Conservation (phyloP, 2,888 invertebrate species). For the Schrankia costaestrigalis region DNA sequence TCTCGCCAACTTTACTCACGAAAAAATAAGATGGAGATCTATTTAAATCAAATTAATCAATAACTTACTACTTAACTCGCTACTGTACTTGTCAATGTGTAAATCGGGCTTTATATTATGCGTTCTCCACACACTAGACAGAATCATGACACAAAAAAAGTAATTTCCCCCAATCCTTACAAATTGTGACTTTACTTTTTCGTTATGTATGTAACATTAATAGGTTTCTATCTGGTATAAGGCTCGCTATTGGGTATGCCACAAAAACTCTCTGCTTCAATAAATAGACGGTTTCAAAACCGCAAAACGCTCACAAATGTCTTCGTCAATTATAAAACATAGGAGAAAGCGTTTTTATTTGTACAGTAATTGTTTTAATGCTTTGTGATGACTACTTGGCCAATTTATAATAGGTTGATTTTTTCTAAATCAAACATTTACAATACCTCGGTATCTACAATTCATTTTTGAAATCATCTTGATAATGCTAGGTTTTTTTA, state of each 20-base stretch:
- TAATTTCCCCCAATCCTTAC: conserved; percentile 20
- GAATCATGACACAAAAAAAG: conserved; percentile 17
- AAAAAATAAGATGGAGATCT: too few relatives aligned
- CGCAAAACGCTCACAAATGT: conserved; percentile 32
- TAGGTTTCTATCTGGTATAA: conserved; percentile 32
- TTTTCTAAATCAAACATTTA: too few relatives aligned
- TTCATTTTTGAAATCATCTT: too few relatives aligned
- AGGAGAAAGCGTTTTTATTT: conserved; percentile 11
- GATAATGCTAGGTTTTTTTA: too few relatives aligned
- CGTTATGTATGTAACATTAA: conserved; percentile 26
- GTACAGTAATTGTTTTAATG: background rate
- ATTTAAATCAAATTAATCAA: too few relatives aligned
- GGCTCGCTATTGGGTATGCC: conserved; percentile 25
- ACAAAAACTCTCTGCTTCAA: conserved; percentile 35
- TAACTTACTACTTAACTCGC: too few relatives aligned
- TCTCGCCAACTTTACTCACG: too few relatives aligned
- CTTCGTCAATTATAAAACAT: conserved; percentile 10
- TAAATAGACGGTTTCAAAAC: conserved; percentile 38
- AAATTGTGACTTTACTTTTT: conserved; percentile 25
- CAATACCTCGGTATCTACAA: too few relatives aligned
- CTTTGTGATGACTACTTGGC: too few relatives aligned
- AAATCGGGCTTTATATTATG: too few relatives aligned
- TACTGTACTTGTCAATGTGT: too few relatives aligned
- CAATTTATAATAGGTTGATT: too few relatives aligned
- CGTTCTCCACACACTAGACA: background rate